A percentile compares a stretch with the other conserved stretches of the same genome.
phyloP scores from a whole-genome alignment of 2,113 vertebrate species.

The Notechis scutatus region DNA sequence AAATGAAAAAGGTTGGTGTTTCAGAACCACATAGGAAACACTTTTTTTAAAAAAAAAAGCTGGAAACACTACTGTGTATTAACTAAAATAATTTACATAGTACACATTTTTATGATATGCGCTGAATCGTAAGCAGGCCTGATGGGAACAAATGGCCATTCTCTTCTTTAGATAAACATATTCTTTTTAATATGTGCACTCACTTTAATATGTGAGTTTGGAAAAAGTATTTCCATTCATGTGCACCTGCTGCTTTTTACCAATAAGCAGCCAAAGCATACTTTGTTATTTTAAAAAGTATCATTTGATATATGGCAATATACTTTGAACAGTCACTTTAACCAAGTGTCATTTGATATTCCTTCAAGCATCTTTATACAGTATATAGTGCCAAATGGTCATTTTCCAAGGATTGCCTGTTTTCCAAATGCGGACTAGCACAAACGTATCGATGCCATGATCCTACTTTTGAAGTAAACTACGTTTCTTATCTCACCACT shows the following conservation, averaged over 20 bases:
- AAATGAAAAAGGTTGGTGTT: not conserved
- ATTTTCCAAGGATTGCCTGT: not conserved
- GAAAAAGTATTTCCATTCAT: not conserved
- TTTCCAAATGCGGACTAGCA: not conserved
- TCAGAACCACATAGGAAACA: not conserved
- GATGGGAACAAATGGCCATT: not conserved
- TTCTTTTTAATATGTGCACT: not conserved
- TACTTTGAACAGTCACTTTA: not conserved
- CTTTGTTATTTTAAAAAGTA: not conserved
- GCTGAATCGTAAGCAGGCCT: not conserved
- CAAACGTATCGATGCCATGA: not conserved
- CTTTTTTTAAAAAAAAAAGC: not conserved
- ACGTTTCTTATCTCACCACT: slow-evolving; percentile 41
- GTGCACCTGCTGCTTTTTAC: not conserved
- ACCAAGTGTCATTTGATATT: not conserved
- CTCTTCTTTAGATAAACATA: not conserved
- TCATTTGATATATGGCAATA: not conserved
- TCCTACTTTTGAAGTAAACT: not conserved
- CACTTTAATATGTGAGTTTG: not conserved
- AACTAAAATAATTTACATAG: not conserved
- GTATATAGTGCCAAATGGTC: not conserved
- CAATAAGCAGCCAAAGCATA: not conserved
- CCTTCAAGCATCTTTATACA: not conserved
- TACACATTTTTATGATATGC: not conserved
- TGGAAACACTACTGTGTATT: not conserved